A percentile compares a stretch with the other conserved stretches of the same genome.
Evolutionary conservation across 2,888 invertebrate species (phyloP).

Genomic region (Monochamus alternatus): DNA sequence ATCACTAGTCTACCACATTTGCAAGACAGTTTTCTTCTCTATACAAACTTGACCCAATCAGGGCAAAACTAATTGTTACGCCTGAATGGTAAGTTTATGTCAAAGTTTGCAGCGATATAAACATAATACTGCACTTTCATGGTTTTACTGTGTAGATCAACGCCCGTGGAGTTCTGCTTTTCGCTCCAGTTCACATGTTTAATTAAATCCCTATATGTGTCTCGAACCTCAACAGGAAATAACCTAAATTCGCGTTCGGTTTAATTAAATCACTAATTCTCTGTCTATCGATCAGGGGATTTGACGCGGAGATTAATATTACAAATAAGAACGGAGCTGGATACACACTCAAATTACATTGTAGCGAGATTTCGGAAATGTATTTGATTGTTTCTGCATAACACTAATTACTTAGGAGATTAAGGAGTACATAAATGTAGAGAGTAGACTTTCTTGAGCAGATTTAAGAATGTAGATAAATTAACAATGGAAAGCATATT

Average conservation of each 20-base stretch:
- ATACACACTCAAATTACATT: too few species aligned
- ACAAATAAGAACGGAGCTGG: neutral
- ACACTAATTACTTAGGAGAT: too few species aligned
- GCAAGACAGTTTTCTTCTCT: too few species aligned
- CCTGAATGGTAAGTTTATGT: conserved; percentile 2
- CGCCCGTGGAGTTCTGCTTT: neutral
- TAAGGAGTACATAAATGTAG: too few species aligned
- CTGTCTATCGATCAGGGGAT: neutral
- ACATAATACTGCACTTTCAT: conserved; percentile 10
- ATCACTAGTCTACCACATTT: too few species aligned
- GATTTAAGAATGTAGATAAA: too few species aligned
- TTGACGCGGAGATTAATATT: conserved; percentile 9
- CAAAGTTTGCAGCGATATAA: conserved; percentile 16
- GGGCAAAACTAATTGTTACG: conserved; percentile 5
- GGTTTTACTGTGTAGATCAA: conserved; percentile 1
- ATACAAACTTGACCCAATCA: neutral
- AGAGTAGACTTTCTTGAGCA: too few species aligned
- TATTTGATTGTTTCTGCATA: too few species aligned
- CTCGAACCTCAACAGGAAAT: conserved; percentile 14
- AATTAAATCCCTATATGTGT: conserved; percentile 5
- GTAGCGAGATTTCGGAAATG: too few species aligned
- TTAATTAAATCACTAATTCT: conserved; percentile 8
- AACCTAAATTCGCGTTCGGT: conserved; percentile 1
- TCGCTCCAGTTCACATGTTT: neutral
- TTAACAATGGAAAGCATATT: too few species aligned